Evolutionary conservation across 2,113 vertebrate genomes (phyloP), one percentile per base, ranked within the genome.

Genomic region (Plotosus lineatus): DNA sequence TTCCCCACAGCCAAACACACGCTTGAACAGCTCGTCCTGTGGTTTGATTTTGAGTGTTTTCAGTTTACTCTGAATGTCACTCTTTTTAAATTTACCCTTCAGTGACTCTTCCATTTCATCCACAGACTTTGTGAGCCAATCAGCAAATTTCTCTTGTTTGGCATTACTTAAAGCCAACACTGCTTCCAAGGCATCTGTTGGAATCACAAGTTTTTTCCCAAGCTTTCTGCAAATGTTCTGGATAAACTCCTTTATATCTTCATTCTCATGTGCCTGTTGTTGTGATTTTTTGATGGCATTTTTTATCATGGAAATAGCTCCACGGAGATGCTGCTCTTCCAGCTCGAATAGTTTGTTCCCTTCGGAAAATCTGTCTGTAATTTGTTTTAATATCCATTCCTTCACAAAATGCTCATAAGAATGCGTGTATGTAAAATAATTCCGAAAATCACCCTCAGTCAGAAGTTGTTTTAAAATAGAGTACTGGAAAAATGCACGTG

Each of bases 1-100:
- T 76, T 90, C 78, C 2, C 92, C 92, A 85, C 93, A 94, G 65
- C 92, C 93, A 85, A 92, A 87, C 26, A 94, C 46, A 33, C 28
- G 69, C 7, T 9, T 86, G 76, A 90, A 90, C 40, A 92, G 82
- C 73, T 86, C 89, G 23, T 86, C 56, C 78, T 92, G 81, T 40
- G 91, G 91, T 2, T 88, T 86, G 15, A 89, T 26, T 1, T 77
- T 31, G 6, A 91, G 86, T 0, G 0, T 38, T 4, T 0, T 0
- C 0, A 90, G 77, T 83, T 86, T 90, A 0, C 0, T 28, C 9
- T 55, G 0, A 6, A 90, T 73, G 12, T 69, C 0, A 1, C 1
- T 4, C 2, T 1, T 0, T 68, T 85, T 60, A 0, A 85, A 72
- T 17, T 88, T 3, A 0, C 68, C 1, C 17, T 0, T 85, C 0